These are phyloP conservation scores for Polypedilum vanderplanki DNA, from an alignment of 1,140 invertebrate species.

Conservation along the genomic window DNA sequence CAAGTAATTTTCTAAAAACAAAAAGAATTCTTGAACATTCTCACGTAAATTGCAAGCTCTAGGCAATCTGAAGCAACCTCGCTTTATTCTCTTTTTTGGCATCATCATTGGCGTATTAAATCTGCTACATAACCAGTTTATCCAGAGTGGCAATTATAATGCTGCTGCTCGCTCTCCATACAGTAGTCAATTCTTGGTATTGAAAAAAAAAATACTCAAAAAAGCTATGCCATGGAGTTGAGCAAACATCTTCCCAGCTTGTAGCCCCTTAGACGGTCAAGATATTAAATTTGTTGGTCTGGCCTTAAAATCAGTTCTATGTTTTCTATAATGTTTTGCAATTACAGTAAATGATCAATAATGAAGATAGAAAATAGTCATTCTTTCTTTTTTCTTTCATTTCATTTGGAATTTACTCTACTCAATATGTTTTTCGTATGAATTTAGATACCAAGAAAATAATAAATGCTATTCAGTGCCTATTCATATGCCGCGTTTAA, in stretches of 20 bases:
- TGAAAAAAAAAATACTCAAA: background rate
- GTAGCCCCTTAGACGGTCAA: background rate
- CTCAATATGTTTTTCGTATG: no score
- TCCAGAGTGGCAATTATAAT: constrained; percentile 12
- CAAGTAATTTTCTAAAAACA: no score
- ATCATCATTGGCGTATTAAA: background rate
- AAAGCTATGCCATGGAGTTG: background rate
- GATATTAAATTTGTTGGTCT: background rate
- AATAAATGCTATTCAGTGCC: background rate
- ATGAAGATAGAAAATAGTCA: constrained; percentile 23
- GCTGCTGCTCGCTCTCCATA: background rate
- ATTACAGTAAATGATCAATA: constrained; percentile 28
- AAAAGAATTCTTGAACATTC: no score
- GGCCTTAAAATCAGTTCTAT: constrained; percentile 23
- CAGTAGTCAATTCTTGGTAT: background rate
- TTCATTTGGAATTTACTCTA: no score
- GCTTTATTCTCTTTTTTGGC: background rate
- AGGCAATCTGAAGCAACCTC: background rate
- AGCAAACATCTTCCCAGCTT: background rate
- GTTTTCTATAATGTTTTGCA: constrained; percentile 22
- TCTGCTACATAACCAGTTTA: background rate
- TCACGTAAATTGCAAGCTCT: constrained; percentile 8
- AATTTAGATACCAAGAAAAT: background rate
- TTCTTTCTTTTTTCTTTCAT: background rate
- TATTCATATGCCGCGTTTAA: constrained; percentile 1